Conservation (phyloP, 37 sponge, comb jelly and placozoan genomes). For the Spongia lamella region DNA sequence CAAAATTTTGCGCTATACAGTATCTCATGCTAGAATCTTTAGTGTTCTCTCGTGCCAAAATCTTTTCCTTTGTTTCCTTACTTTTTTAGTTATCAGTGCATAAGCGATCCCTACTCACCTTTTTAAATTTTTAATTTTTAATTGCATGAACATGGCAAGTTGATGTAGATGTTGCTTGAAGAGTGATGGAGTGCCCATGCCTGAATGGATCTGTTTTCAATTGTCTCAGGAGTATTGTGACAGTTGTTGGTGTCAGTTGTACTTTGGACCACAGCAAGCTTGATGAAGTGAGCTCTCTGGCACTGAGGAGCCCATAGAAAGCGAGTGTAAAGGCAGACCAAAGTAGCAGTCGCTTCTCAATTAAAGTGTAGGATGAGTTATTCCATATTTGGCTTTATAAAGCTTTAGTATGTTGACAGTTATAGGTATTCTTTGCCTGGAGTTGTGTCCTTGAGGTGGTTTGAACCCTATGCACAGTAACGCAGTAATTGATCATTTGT, state of each 20-base stretch:
- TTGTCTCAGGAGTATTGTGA: not conserved
- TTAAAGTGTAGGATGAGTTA: not conserved
- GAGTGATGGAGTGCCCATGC: conserved; percentile 2
- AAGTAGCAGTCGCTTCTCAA: too few relatives aligned
- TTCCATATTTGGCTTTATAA: not conserved
- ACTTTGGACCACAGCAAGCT: not conserved
- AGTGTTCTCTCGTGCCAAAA: too few relatives aligned
- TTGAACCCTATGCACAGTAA: conserved; percentile 18
- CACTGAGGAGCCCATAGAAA: conserved; percentile 3
- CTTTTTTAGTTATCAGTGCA: too few relatives aligned
- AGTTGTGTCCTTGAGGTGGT: conserved; percentile 6
- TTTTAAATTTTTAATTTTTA: too few relatives aligned
- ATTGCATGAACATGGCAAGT: not conserved
- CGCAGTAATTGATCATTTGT: conserved; percentile 5
- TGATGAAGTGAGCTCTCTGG: not conserved
- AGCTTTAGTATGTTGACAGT: not conserved
- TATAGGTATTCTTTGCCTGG: not conserved
- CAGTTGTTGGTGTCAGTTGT: not conserved
- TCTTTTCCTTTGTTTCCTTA: too few relatives aligned
- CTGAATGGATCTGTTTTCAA: conserved; percentile 18
- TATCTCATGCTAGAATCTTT: too few relatives aligned
- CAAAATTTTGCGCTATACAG: too few relatives aligned
- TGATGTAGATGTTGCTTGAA: not conserved
- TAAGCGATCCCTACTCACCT: too few relatives aligned
- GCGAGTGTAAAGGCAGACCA: too few relatives aligned